Percentiles rank a stretch among this genome's conserved stretches.
These are phyloP conservation scores for Pinna nobilis DNA, from an alignment of 1,140 invertebrate genomes.

Conservation along the genomic window DNA sequence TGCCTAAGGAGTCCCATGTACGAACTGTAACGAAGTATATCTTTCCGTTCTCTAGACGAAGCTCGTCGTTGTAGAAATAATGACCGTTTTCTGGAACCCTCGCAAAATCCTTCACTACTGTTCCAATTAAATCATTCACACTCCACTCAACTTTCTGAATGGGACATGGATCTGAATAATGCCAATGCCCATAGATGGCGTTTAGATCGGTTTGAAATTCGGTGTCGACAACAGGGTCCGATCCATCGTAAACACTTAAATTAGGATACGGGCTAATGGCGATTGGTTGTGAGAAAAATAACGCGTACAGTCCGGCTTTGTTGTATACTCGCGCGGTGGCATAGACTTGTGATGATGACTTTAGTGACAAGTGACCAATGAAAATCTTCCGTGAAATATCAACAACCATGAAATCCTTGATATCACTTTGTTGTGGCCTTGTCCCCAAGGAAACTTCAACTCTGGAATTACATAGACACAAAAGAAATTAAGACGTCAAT, in stretches of 20 bases:
- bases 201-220: conserved; percentile 8
- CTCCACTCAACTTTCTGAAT: conserved; percentile 36
- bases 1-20: conserved; percentile 41
- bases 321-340: conserved; percentile 16
- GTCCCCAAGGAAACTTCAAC: conserved; percentile 20
- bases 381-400: not conserved
- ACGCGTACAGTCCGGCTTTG: conserved; percentile 7
- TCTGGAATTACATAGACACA: not conserved
- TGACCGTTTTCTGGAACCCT: not conserved
- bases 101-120: conserved; percentile 31
- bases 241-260: conserved; percentile 17
- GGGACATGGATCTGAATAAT: conserved; percentile 40
- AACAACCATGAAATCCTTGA: not conserved
- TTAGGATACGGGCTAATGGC: conserved; percentile 12
- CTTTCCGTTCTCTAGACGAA: conserved; percentile 36
- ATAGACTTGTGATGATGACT: conserved; percentile 5
- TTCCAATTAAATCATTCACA: conserved; percentile 32
- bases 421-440: conserved; percentile 1
- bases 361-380: not conserved
- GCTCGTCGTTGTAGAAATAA: conserved; percentile 44
- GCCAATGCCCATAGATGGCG: conserved; percentile 23
- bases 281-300: not conserved
- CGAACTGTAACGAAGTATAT: conserved; percentile 40
- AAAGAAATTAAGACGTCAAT: not conserved
- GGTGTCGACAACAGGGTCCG: conserved; percentile 1